These are phyloP conservation scores for Artibeus jamaicensis DNA, from an alignment of 2,797 vertebrate genomes.

Conservation along the genomic window DNA sequence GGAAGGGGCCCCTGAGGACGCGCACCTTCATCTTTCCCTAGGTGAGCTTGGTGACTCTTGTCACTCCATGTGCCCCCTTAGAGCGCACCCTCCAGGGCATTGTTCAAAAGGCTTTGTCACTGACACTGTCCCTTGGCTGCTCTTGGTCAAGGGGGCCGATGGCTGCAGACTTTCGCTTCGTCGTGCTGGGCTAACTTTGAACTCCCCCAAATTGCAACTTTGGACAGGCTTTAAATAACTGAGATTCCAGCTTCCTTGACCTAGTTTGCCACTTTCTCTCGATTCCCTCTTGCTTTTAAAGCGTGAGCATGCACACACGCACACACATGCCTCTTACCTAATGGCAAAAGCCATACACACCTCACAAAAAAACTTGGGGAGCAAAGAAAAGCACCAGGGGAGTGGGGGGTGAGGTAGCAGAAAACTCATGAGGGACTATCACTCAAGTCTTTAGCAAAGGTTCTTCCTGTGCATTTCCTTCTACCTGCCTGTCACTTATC, in stretches of 20 bases:
- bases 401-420: background rate
- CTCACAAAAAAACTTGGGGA: background rate
- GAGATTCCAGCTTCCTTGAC: slow-evolving; percentile 46
- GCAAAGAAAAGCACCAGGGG: background rate
- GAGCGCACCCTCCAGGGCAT: background rate
- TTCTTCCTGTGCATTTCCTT: background rate
- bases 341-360: background rate
- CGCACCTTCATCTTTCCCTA: too few species aligned
- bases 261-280: slow-evolving; percentile 33
- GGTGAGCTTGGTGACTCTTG: background rate
- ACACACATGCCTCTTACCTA: background rate
- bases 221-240: slow-evolving; percentile 51
- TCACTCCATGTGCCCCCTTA: background rate
- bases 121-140: background rate
- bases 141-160: background rate
- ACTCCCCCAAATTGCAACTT: slow-evolving; percentile 21
- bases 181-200: slow-evolving; percentile 28
- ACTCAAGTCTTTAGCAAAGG: background rate
- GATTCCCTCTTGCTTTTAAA: slow-evolving; percentile 33
- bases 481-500: background rate
- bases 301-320: background rate
- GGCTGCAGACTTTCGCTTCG: background rate
- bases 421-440: background rate
- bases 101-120: background rate
- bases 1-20: background rate